A percentile compares a stretch with the other conserved stretches of the same genome.
These are phyloP conservation scores for Trachelus stipa DNA, from an alignment of 2,888 invertebrate species.

Conservation along the genomic window DNA sequence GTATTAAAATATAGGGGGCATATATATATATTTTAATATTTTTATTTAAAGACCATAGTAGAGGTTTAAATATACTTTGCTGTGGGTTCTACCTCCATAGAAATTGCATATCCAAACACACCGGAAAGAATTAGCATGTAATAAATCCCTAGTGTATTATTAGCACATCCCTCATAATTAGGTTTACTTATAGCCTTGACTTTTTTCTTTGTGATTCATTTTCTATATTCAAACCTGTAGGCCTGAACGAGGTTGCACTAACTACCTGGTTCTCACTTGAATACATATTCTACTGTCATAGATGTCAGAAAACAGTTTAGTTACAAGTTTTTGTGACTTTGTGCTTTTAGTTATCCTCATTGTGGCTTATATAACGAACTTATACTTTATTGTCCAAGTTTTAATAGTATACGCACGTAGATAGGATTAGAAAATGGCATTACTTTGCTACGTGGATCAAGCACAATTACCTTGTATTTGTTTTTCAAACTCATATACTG, in stretches of 20 bases:
- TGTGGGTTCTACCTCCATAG: neutral
- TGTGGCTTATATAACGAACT: conserved; percentile 35
- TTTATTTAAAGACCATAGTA: conserved; percentile 2
- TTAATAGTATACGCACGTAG: conserved; percentile 23
- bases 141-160: neutral
- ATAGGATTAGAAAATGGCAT: conserved; percentile 1
- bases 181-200: conserved; percentile 1
- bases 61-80: neutral
- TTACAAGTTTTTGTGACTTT: conserved; percentile 36
- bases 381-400: conserved; percentile 43
- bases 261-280: neutral
- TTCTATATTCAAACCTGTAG: neutral
- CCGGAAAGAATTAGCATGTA: neutral
- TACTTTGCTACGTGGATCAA: neutral
- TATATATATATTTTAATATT: conserved; percentile 17
- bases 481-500: conserved; percentile 7
- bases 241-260: neutral
- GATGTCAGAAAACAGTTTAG: conserved; percentile 33
- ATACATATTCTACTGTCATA: neutral
- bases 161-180: conserved; percentile 1
- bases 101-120: neutral
- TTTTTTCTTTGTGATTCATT: neutral
- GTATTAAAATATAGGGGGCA: conserved; percentile 29
- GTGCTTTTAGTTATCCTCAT: conserved; percentile 36
- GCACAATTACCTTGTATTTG: neutral